Evolutionary conservation across 2,888 invertebrate species (phyloP).

Genomic region (Aspidiotus destructor): DNA sequence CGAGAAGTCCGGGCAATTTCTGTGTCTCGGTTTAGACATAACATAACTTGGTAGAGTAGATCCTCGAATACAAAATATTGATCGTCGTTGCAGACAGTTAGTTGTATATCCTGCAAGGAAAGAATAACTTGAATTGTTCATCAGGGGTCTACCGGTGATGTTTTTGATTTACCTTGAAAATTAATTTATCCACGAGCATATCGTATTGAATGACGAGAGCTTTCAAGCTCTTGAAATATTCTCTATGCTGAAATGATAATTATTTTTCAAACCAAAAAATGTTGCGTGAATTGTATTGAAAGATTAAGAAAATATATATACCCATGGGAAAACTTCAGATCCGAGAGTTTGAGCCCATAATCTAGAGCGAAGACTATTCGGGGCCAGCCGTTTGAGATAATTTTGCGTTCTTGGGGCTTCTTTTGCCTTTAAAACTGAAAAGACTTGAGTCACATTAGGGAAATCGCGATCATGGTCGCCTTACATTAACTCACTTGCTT

Average conservation of each 20-base stretch:
- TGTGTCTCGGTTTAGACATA: slow-evolving; percentile 84
- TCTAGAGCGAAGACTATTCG: slow-evolving; percentile 63
- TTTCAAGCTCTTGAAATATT: slow-evolving; percentile 71
- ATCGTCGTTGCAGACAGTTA: slow-evolving; percentile 94
- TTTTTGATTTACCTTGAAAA: slow-evolving; percentile 60
- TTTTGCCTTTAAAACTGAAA: no score
- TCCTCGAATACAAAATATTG: slow-evolving; percentile 98
- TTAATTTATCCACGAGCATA: slow-evolving; percentile 83
- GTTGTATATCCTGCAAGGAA: slow-evolving; percentile 63
- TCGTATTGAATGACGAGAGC: slow-evolving; percentile 75
- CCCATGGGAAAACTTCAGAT: slow-evolving; percentile 45
- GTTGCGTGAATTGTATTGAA: background rate
- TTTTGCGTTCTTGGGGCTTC: slow-evolving; percentile 85
- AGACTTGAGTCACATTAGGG: no score
- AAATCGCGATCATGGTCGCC: no score
- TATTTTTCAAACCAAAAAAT: slow-evolving; percentile 7
- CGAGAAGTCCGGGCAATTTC: slow-evolving; percentile 64
- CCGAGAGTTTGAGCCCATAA: slow-evolving; percentile 83
- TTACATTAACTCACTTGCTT: slow-evolving; percentile 41
- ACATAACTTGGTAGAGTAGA: slow-evolving; percentile 79
- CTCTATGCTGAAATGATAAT: slow-evolving; percentile 26
- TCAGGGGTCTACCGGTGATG: background rate
- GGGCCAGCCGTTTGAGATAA: slow-evolving; percentile 76
- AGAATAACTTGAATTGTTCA: background rate
- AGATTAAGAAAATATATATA: background rate